Conservation (phyloP, 2,797 vertebrate species). For the Sebastes dallii region DNA sequence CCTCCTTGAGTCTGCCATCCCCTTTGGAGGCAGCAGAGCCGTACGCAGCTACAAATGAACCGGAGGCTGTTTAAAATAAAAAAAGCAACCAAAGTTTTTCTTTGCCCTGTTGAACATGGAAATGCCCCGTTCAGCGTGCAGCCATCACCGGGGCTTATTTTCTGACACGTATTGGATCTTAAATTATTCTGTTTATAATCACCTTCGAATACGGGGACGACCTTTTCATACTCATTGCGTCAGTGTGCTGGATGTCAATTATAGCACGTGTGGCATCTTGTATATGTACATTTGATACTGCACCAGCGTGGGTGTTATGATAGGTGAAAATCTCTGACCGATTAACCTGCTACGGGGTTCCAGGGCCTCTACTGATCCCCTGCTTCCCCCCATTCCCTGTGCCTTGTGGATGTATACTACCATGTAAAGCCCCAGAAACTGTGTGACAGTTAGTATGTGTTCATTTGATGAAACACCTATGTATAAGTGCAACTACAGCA, state of each 20-base stretch:
- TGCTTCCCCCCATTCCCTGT: not conserved
- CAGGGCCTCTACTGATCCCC: not conserved
- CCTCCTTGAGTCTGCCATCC: slow-evolving; percentile 31
- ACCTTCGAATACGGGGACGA: not conserved
- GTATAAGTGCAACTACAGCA: not conserved
- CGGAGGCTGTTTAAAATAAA: slow-evolving; percentile 15
- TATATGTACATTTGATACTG: slow-evolving; percentile 22
- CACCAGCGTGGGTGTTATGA: slow-evolving; percentile 2
- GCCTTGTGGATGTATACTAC: not conserved
- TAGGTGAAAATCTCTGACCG: slow-evolving; percentile 36
- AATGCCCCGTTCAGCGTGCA: not conserved
- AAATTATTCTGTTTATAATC: slow-evolving; percentile 15
- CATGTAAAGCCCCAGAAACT: not conserved
- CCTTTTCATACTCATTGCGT: slow-evolving; percentile 36
- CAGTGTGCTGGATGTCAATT: slow-evolving; percentile 8
- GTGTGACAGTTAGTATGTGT: not conserved
- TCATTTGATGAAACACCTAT: not conserved
- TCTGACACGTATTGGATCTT: not conserved
- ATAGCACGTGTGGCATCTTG: slow-evolving; percentile 27
- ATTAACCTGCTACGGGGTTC: not conserved
- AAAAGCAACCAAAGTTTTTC: not conserved
- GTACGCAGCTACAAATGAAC: slow-evolving; percentile 6
- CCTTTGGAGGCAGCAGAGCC: not conserved
- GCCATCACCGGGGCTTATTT: not conserved
- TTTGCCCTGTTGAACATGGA: slow-evolving; percentile 13